Evolutionary conservation across 2,113 vertebrate genomes (phyloP).

Genomic region (Anolis carolinensis): DNA sequence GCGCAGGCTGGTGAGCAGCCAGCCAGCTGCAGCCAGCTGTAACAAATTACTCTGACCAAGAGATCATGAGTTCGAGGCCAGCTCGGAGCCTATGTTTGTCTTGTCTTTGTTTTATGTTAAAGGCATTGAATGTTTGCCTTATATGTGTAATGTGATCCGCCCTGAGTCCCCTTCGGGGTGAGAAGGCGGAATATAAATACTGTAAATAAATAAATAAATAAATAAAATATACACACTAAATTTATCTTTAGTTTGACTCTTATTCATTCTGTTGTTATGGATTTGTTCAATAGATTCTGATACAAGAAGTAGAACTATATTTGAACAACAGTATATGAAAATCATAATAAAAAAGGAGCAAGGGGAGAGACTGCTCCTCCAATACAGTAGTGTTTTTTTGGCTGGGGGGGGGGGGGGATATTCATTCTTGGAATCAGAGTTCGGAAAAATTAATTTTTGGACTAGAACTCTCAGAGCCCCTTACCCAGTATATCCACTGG

Average conservation of each 20-base stretch:
- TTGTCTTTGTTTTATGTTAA: no score
- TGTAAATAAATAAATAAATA: no score
- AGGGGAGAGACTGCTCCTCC: not conserved
- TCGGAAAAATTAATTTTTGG: not conserved
- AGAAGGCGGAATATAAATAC: no score
- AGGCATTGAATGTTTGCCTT: no score
- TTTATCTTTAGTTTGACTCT: not conserved
- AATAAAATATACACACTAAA: not conserved
- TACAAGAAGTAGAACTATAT: not conserved
- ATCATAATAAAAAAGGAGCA: not conserved
- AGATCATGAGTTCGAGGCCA: no score
- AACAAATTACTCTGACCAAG: no score
- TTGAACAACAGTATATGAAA: not conserved
- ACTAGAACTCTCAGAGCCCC: not conserved
- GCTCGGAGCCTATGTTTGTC: no score
- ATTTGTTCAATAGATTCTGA: not conserved
- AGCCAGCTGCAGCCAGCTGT: no score
- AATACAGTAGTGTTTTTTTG: not conserved
- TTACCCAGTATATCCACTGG: no score
- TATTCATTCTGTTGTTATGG: not conserved
- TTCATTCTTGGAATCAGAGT: not conserved
- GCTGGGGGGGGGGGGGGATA: not conserved
- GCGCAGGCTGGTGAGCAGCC: no score
- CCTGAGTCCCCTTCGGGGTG: no score
- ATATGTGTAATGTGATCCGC: no score